Evolutionary conservation across 2,888 invertebrate species (phyloP).

Genomic region (Enoplolaimus lenunculus): DNA sequence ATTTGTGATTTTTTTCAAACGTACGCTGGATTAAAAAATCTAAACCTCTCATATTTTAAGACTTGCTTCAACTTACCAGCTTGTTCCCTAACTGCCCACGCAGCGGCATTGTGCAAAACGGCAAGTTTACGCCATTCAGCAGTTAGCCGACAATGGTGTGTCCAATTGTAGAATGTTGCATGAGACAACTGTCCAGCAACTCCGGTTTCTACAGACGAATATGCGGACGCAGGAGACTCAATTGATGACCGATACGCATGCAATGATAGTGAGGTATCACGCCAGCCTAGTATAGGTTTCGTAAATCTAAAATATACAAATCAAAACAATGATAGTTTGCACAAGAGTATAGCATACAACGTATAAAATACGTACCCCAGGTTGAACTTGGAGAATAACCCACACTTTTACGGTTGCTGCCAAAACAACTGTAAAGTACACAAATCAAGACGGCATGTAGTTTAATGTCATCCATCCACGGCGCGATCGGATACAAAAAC

Average conservation of each 20-base stretch:
- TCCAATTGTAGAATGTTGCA: neutral
- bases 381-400: no score
- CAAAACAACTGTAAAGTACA: no score
- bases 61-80: no score
- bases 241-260: slow-evolving; percentile 23
- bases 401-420: no score
- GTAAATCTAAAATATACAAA: slow-evolving; percentile 61
- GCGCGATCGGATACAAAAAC: no score
- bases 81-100: slow-evolving; percentile 74
- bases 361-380: no score
- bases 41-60: neutral
- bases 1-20: neutral
- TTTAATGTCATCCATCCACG: no score
- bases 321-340: no score
- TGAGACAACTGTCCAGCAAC: no score
- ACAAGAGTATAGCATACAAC: no score
- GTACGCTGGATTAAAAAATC: neutral
- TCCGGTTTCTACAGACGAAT: slow-evolving; percentile 60
- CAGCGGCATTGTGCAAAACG: slow-evolving; percentile 55
- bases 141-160: slow-evolving; percentile 54
- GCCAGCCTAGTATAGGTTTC: slow-evolving; percentile 61
- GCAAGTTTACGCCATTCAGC: slow-evolving; percentile 64
- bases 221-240: slow-evolving; percentile 57
- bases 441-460: no score
- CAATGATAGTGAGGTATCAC: slow-evolving; percentile 35